A percentile compares a stretch with the other conserved stretches of the same genome.
Evolutionary conservation across 2,888 invertebrate genomes (phyloP).

Genomic region (Xanthorhoe spadicearia): DNA sequence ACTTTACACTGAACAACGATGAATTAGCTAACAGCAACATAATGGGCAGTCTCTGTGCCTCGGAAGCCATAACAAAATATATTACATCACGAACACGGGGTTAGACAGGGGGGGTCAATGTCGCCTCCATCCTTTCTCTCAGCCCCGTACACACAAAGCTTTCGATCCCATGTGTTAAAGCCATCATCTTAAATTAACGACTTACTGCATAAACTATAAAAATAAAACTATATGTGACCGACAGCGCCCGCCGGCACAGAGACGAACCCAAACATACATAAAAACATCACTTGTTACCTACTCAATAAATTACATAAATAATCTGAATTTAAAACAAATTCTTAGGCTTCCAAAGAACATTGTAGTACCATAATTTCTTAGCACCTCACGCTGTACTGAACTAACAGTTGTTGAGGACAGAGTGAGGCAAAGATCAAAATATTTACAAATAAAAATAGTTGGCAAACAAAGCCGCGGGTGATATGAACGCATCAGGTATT

Average conservation of each 20-base stretch:
- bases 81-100: conserved; percentile 35
- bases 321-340: conserved; percentile 82
- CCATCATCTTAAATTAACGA: conserved; percentile 34
- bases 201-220: conserved; percentile 47
- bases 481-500: conserved; percentile 62
- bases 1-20: conserved; percentile 85
- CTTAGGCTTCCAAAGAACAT: conserved; percentile 80
- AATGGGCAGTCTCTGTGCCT: conserved; percentile 61
- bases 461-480: conserved; percentile 68
- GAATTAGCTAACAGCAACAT: conserved; percentile 78
- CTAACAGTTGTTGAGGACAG: conserved; percentile 11
- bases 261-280: conserved; percentile 62
- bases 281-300: conserved; percentile 71
- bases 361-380: conserved; percentile 55
- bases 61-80: conserved; percentile 47
- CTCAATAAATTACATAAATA: conserved; percentile 83
- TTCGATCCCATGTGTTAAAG: conserved; percentile 29
- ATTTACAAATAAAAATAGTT: conserved; percentile 69
- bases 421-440: conserved; percentile 46
- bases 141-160: conserved; percentile 5
- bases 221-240: conserved; percentile 57
- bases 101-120: background rate
- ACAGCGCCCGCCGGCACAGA: conserved; percentile 57
- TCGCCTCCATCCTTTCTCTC: background rate
- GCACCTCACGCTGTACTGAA: conserved; percentile 35